A percentile compares a stretch with the other conserved stretches of the same genome.
phyloP scores from a whole-genome alignment of 1,140 invertebrate species.

The Drosophila nannoptera region DNA sequence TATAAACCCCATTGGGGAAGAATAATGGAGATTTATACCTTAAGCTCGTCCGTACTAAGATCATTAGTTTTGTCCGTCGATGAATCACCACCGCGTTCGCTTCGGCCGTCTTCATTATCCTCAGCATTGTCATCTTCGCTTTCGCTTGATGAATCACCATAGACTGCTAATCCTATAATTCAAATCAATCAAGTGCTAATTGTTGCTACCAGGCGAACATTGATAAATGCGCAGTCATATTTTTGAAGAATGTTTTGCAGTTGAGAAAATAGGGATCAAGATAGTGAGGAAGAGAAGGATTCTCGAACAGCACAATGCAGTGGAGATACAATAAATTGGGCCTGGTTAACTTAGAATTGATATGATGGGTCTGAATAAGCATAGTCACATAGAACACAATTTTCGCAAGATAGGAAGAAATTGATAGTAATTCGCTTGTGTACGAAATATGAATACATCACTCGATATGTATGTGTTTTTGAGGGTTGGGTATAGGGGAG shows the following conservation, averaged over 20 bases:
- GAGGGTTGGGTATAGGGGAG: slow-evolving; percentile 5
- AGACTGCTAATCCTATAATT: slow-evolving; percentile 79
- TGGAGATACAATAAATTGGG: not conserved
- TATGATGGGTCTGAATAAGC: not conserved
- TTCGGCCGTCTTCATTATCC: slow-evolving; percentile 34
- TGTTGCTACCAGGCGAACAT: slow-evolving; percentile 55
- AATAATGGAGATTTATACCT: slow-evolving; percentile 17
- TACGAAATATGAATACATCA: slow-evolving; percentile 12
- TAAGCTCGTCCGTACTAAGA: slow-evolving; percentile 69
- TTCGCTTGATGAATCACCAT: slow-evolving; percentile 75
- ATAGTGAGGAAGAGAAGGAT: not conserved
- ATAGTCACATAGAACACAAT: slow-evolving; percentile 15
- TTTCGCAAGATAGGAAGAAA: not conserved
- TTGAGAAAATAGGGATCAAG: not conserved
- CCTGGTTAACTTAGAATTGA: not conserved
- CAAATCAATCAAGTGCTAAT: slow-evolving; percentile 75
- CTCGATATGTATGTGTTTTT: not conserved
- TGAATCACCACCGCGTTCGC: slow-evolving; percentile 30
- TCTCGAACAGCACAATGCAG: slow-evolving; percentile 1
- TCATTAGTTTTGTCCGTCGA: slow-evolving; percentile 39
- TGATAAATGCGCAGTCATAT: slow-evolving; percentile 26
- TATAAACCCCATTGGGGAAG: not conserved
- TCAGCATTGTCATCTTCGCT: slow-evolving; percentile 53
- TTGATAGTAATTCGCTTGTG: not conserved
- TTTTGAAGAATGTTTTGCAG: slow-evolving; percentile 10